Evolutionary conservation across 1,140 invertebrate genomes (phyloP).

Genomic region (Macrocentrus cingulum): DNA sequence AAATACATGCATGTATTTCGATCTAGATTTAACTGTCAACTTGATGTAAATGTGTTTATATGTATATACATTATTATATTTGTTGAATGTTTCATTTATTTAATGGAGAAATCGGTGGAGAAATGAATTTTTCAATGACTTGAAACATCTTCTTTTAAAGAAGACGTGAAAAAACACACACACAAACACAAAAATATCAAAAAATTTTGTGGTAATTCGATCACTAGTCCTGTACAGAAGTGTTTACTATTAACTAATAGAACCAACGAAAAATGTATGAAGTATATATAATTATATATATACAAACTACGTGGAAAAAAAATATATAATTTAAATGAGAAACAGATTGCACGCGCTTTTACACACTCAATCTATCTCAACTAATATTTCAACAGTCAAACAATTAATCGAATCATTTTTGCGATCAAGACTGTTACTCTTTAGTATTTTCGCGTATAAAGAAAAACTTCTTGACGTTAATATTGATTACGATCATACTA

Average conservation of each 20-base stretch:
- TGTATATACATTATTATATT: slow-evolving; percentile 56
- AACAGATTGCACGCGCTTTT: slow-evolving; percentile 21
- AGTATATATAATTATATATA: no score
- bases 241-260: slow-evolving; percentile 34
- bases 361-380: slow-evolving; percentile 11
- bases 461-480: no score
- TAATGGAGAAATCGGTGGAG: neutral
- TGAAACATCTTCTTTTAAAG: neutral
- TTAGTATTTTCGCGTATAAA: no score
- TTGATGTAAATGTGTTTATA: slow-evolving; percentile 57
- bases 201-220: slow-evolving; percentile 37
- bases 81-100: slow-evolving; percentile 39
- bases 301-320: no score
- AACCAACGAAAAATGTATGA: slow-evolving; percentile 33
- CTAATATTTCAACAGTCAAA: neutral
- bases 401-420: neutral
- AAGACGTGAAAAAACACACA: no score
- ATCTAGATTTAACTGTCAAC: no score
- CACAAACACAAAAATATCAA: slow-evolving; percentile 2
- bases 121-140: neutral
- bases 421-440: neutral
- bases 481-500: slow-evolving; percentile 16
- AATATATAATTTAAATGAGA: slow-evolving; percentile 18
- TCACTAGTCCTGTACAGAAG: slow-evolving; percentile 53
- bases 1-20: no score